These are phyloP conservation scores for Nemapogon koenigi DNA, from an alignment of 2,888 invertebrate species.

Conservation along the genomic window DNA sequence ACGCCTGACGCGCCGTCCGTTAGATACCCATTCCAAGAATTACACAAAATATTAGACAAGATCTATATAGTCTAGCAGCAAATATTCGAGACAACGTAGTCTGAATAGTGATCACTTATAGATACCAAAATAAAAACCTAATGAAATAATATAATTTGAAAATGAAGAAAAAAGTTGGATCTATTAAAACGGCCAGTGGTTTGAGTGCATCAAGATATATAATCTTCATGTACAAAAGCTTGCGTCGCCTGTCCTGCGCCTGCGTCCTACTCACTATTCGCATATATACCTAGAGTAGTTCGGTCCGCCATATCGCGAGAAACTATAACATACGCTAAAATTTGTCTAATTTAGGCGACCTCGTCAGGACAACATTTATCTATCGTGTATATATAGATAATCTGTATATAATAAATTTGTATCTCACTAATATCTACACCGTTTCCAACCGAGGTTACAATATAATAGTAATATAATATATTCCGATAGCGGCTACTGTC, in stretches of 20 bases:
- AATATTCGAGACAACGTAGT: constrained; percentile 55
- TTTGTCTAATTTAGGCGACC: constrained; percentile 29
- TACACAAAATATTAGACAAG: too few relatives aligned
- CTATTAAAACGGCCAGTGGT: constrained; percentile 58
- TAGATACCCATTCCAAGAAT: too few relatives aligned
- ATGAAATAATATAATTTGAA: constrained; percentile 55
- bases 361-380: constrained; percentile 22
- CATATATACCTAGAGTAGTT: too few relatives aligned
- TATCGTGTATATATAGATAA: constrained; percentile 24
- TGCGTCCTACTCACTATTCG: constrained; percentile 3
- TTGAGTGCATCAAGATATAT: constrained; percentile 79
- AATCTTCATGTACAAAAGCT: constrained; percentile 74
- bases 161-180: constrained; percentile 51
- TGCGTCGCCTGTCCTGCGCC: constrained; percentile 25
- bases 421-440: constrained; percentile 65
- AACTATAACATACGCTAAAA: constrained; percentile 26
- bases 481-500: constrained; percentile 4
- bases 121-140: constrained; percentile 58
- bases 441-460: constrained; percentile 56
- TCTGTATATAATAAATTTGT: constrained; percentile 29
- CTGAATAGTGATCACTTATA: constrained; percentile 61
- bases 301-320: too few relatives aligned
- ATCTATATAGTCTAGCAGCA: too few relatives aligned
- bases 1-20: too few relatives aligned
- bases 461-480: constrained; percentile 26